These are phyloP conservation scores for Rotaria macrura DNA, from an alignment of 2,888 invertebrate genomes.

Conservation along the genomic window DNA sequence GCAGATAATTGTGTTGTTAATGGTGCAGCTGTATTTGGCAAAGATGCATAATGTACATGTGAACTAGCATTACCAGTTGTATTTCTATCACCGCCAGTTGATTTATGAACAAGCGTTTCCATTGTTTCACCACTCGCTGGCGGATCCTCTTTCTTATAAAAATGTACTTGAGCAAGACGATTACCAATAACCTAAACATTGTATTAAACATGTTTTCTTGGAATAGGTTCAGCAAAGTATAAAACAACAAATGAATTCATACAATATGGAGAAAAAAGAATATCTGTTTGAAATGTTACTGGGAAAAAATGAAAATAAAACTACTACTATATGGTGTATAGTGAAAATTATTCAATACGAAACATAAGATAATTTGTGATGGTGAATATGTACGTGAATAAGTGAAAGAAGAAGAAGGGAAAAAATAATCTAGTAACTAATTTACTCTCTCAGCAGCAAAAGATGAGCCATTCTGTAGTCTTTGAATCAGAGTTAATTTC, in stretches of 20 bases:
- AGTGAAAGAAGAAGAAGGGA: neutral
- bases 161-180: constrained; percentile 32
- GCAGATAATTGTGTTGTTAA: neutral
- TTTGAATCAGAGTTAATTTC: constrained; percentile 21
- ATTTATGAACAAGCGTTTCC: constrained; percentile 23
- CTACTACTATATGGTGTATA: neutral
- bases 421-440: neutral
- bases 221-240: neutral
- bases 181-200: constrained; percentile 26
- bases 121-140: constrained; percentile 19
- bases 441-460: constrained; percentile 21
- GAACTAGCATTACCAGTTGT: constrained; percentile 3
- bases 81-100: constrained; percentile 21
- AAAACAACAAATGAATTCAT: neutral
- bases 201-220: too few species aligned
- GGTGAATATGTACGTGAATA: neutral
- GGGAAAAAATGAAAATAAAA: neutral
- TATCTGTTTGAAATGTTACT: neutral
- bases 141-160: constrained; percentile 9
- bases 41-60: constrained; percentile 23
- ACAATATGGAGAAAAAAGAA: neutral
- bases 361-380: neutral
- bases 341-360: neutral
- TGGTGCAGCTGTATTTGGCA: neutral
- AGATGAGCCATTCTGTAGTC: neutral